phyloP scores from a whole-genome alignment of 2,888 invertebrate species.

The Caenorhabditis imperialis region DNA sequence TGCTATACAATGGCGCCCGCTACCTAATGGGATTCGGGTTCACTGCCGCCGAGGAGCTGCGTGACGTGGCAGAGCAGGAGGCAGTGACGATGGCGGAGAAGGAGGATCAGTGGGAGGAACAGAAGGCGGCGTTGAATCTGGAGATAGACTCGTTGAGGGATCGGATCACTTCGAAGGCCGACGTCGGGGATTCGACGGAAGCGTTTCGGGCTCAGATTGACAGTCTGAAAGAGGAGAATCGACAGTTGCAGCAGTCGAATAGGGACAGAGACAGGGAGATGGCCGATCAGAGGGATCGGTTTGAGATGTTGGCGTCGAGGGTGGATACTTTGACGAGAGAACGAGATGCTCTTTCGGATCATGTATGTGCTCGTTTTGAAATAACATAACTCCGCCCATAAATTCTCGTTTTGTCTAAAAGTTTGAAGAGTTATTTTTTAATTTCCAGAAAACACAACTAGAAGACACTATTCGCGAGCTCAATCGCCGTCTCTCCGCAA shows the following conservation, averaged over 20 bases:
- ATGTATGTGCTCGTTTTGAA: too few relatives aligned
- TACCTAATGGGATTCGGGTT: conserved; percentile 62
- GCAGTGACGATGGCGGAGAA: conserved; percentile 72
- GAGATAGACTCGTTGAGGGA: conserved; percentile 72
- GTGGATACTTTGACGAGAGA: conserved; percentile 69
- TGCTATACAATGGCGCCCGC: conserved; percentile 65
- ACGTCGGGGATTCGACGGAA: conserved; percentile 58
- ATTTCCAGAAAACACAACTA: conserved; percentile 70
- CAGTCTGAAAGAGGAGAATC: conserved; percentile 75
- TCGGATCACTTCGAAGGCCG: conserved; percentile 69
- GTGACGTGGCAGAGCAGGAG: conserved; percentile 73
- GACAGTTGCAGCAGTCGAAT: conserved; percentile 70
- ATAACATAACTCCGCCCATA: too few relatives aligned
- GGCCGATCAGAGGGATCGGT: conserved; percentile 72
- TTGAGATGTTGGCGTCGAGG: conserved; percentile 67
- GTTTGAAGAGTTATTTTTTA: too few relatives aligned
- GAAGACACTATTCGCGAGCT: conserved; percentile 76
- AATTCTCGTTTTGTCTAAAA: too few relatives aligned
- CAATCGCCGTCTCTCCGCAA: conserved; percentile 67
- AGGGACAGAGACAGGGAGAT: conserved; percentile 75
- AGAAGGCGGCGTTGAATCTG: conserved; percentile 65
- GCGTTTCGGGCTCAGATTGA: conserved; percentile 71
- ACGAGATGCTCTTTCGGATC: conserved; percentile 64
- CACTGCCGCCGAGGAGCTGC: conserved; percentile 73
- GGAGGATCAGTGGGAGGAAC: conserved; percentile 75